Percentiles rank a stretch among this genome's conserved stretches.
Evolutionary conservation across 2,113 vertebrate species (phyloP).

Genomic region (Zapus hudsonius): DNA sequence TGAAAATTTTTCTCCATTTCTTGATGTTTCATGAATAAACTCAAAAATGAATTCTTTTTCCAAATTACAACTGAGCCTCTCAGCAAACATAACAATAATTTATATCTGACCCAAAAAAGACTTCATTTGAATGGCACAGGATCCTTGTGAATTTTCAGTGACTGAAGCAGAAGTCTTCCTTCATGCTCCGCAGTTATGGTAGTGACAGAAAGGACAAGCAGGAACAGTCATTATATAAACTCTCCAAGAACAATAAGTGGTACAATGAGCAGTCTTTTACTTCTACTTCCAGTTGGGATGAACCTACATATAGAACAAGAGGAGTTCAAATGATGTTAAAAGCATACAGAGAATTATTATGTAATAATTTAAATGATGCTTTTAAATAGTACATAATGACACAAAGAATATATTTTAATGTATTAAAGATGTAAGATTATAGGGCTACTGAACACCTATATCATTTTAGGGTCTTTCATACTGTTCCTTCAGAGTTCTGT

Average conservation of each 20-base stretch:
- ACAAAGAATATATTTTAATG: no score
- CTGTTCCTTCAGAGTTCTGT: background rate
- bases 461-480: background rate
- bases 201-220: background rate
- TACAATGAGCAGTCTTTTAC: background rate
- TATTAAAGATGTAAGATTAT: background rate
- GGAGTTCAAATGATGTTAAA: background rate
- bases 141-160: background rate
- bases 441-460: background rate
- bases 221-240: background rate
- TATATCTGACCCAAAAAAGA: background rate
- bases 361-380: background rate
- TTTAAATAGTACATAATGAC: background rate
- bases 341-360: background rate
- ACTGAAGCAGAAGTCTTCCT: background rate
- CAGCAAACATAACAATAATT: slow-evolving; percentile 25
- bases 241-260: background rate
- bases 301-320: background rate
- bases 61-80: slow-evolving; percentile 39
- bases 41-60: slow-evolving; percentile 47
- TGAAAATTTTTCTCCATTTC: slow-evolving; percentile 53
- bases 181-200: background rate
- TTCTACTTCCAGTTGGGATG: background rate
- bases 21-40: slow-evolving; percentile 49
- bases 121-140: background rate